Percentiles rank a stretch among this genome's conserved stretches.
Conservation (phyloP, 2,797 vertebrate species). For the Notoglanidium macrostoma region DNA sequence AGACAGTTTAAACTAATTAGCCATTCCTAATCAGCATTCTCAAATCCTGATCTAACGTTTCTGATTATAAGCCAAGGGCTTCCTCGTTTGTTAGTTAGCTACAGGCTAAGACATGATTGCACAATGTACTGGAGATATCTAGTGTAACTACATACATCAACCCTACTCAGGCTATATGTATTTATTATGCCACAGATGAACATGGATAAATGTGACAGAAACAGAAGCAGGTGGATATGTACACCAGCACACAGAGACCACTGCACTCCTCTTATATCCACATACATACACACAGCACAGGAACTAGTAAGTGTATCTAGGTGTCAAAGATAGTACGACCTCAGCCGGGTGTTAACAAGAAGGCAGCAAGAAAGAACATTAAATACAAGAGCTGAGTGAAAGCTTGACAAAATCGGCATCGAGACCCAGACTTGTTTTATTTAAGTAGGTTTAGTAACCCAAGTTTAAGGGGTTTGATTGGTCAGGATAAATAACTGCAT, state of each 20-base stretch:
- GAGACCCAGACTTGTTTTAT: not conserved
- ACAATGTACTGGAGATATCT: slow-evolving; percentile 18
- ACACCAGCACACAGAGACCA: slow-evolving; percentile 35
- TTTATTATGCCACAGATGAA: slow-evolving; percentile 20
- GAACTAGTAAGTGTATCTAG: slow-evolving; percentile 5
- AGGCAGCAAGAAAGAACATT: not conserved
- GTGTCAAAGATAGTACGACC: not conserved
- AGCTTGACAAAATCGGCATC: not conserved
- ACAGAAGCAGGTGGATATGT: slow-evolving; percentile 32
- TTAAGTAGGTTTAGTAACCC: not conserved
- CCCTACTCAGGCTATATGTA: slow-evolving; percentile 25
- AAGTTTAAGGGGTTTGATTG: not conserved
- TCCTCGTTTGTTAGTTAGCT: not conserved
- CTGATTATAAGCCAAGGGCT: not conserved
- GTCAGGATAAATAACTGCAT: not conserved
- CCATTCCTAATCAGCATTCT: slow-evolving; percentile 18
- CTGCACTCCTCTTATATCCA: slow-evolving; percentile 63
- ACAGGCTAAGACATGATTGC: slow-evolving; percentile 11
- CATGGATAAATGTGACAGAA: not conserved
- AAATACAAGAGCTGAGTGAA: slow-evolving; percentile 4
- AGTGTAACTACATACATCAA: slow-evolving; percentile 15
- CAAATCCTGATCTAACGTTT: slow-evolving; percentile 11
- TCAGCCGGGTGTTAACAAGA: slow-evolving; percentile 20
- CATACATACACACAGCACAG: slow-evolving; percentile 54
- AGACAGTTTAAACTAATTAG: slow-evolving; percentile 21